Evolutionary conservation across 2,888 invertebrate genomes (phyloP).

Genomic region (Amiota communis): DNA sequence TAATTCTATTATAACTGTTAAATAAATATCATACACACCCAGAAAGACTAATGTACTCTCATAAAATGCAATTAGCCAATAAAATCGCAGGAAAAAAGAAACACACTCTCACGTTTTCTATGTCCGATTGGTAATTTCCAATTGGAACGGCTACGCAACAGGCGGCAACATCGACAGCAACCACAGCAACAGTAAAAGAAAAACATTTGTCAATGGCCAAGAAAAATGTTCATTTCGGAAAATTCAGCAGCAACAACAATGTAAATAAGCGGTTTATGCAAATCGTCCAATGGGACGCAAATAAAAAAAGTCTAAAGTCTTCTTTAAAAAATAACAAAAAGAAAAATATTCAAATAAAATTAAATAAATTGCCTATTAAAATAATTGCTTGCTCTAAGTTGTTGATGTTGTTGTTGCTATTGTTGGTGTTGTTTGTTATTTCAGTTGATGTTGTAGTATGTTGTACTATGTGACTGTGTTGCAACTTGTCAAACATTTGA

Average conservation of each 20-base stretch:
- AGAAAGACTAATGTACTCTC: no score
- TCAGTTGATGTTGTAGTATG: slow-evolving; percentile 35
- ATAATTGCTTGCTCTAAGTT: slow-evolving; percentile 54
- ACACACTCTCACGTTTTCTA: background rate
- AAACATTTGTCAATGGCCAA: background rate
- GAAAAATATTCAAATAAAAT: slow-evolving; percentile 56
- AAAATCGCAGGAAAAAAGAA: no score
- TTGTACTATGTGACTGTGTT: slow-evolving; percentile 43
- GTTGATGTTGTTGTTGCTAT: slow-evolving; percentile 44
- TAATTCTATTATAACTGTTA: no score
- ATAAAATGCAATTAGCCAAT: no score
- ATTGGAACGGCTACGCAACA: background rate
- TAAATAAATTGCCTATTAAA: slow-evolving; percentile 66
- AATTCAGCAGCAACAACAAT: slow-evolving; percentile 31
- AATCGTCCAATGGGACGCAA: background rate
- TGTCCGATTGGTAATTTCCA: background rate
- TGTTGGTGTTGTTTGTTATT: slow-evolving; percentile 35
- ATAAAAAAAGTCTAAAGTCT: slow-evolving; percentile 32
- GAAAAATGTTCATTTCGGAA: slow-evolving; percentile 29
- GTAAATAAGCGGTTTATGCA: slow-evolving; percentile 34
- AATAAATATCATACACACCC: no score
- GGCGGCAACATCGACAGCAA: background rate
- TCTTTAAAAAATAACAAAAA: slow-evolving; percentile 35
- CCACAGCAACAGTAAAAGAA: background rate
- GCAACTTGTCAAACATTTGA: slow-evolving; percentile 68